A percentile compares a stretch with the other conserved stretches of the same genome.
phyloP scores from a whole-genome alignment of 1,140 invertebrate species.

The Bombus pyrosoma region DNA sequence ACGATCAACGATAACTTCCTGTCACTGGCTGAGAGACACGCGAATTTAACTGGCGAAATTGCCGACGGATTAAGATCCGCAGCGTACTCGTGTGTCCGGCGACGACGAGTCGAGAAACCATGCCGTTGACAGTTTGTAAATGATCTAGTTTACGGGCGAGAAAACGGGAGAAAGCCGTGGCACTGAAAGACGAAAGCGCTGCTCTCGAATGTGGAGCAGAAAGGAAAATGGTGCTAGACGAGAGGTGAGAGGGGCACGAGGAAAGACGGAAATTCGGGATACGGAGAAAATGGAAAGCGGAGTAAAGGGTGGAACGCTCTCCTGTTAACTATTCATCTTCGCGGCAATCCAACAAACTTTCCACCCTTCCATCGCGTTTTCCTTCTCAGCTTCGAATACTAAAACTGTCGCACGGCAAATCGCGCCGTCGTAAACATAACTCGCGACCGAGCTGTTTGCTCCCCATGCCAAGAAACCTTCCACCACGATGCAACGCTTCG shows the following conservation, averaged over 20 bases:
- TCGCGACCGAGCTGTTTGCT: conserved; percentile 24
- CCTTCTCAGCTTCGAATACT: conserved; percentile 42
- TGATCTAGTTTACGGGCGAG: conserved; percentile 71
- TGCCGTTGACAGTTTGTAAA: conserved; percentile 77
- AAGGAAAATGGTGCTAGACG: conserved; percentile 49
- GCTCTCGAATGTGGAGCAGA: conserved; percentile 45
- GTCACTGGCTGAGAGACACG: background rate
- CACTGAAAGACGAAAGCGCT: background rate
- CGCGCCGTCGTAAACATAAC: conserved; percentile 51
- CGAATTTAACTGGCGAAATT: conserved; percentile 62
- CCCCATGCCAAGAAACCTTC: background rate
- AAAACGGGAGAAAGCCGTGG: conserved; percentile 51
- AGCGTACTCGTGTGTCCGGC: conserved; percentile 33
- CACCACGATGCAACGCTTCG: background rate
- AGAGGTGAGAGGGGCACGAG: background rate
- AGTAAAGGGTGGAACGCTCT: conserved; percentile 35
- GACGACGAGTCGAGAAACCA: conserved; percentile 36
- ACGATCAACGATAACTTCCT: conserved; percentile 21
- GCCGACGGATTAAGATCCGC: conserved; percentile 64
- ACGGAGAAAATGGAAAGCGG: conserved; percentile 17
- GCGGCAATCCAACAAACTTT: conserved; percentile 70
- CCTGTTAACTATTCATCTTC: conserved; percentile 73
- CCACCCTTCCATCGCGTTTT: background rate
- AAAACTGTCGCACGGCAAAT: conserved; percentile 58
- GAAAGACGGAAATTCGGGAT: conserved; percentile 35